These are phyloP conservation scores for Cetonia aurata DNA, from an alignment of 2,888 invertebrate genomes.

Conservation along the genomic window DNA sequence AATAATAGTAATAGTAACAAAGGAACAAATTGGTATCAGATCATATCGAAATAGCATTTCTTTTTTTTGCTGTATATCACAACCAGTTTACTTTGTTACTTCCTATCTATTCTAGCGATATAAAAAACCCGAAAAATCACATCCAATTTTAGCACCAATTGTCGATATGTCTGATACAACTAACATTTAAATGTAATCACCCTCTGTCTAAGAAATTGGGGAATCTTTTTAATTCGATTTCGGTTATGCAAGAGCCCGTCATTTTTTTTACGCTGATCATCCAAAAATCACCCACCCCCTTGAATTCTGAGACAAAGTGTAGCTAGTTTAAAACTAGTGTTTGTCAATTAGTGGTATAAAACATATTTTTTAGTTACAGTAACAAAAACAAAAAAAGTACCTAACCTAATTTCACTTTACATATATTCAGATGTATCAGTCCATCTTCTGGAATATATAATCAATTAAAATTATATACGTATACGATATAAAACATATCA, in stretches of 20 bases:
- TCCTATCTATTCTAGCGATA: constrained; percentile 11
- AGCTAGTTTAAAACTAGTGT: constrained; percentile 18
- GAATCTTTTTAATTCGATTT: too few species aligned
- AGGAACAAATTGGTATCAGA: constrained; percentile 44
- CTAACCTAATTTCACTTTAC: constrained; percentile 43
- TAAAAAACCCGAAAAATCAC: constrained; percentile 28
- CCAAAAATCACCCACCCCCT: too few species aligned
- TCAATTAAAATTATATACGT: constrained; percentile 27
- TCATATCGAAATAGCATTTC: constrained; percentile 36
- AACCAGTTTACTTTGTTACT: constrained; percentile 21
- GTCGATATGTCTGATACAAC: constrained; percentile 45
- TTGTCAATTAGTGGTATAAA: neutral
- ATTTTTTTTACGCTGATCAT: too few species aligned
- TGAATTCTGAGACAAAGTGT: too few species aligned
- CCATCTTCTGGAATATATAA: constrained; percentile 34
- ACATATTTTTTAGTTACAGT: constrained; percentile 1
- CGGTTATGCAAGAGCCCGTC: too few species aligned
- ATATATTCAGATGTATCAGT: constrained; percentile 30
- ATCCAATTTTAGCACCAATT: constrained; percentile 43
- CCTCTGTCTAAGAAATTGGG: too few species aligned
- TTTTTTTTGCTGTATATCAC: constrained; percentile 33
- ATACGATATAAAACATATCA: constrained; percentile 32
- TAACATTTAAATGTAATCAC: constrained; percentile 36
- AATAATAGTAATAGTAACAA: constrained; percentile 38
- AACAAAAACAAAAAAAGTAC: constrained; percentile 27